These are phyloP conservation scores for Mormyrus proboscirostris DNA, from an alignment of 2,797 vertebrate genomes.

Conservation along the genomic window DNA sequence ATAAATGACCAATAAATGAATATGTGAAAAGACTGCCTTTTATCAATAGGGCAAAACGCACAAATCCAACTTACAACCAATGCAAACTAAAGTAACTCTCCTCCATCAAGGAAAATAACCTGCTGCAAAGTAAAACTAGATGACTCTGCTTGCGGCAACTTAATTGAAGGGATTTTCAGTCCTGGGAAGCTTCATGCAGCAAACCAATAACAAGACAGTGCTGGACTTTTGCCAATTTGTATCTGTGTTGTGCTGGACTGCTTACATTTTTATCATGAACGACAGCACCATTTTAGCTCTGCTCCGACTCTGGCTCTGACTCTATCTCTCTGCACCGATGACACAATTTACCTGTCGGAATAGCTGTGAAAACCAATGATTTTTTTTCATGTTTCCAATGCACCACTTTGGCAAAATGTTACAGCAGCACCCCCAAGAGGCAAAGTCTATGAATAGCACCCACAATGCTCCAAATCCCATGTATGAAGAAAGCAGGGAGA, in stretches of 20 bases:
- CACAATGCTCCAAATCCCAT: not conserved
- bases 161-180: not conserved
- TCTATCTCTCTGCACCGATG: conserved; percentile 5
- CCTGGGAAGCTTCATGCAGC: not conserved
- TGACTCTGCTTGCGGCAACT: too few species aligned
- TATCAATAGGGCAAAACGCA: not conserved
- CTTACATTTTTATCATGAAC: conserved; percentile 4
- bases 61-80: not conserved
- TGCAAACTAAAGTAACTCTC: not conserved
- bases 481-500: not conserved
- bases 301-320: not conserved
- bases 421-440: conserved; percentile 15
- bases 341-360: not conserved
- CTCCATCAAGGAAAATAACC: not conserved
- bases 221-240: not conserved
- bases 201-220: not conserved
- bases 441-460: not conserved
- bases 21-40: not conserved
- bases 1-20: not conserved
- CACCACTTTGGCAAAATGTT: not conserved
- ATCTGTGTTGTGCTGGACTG: not conserved
- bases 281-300: not conserved
- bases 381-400: not conserved
- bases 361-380: not conserved
- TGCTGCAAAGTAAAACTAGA: not conserved